Evolutionary conservation across 2,888 invertebrate genomes (phyloP).

Genomic region (Gymnosoma rotundatum): DNA sequence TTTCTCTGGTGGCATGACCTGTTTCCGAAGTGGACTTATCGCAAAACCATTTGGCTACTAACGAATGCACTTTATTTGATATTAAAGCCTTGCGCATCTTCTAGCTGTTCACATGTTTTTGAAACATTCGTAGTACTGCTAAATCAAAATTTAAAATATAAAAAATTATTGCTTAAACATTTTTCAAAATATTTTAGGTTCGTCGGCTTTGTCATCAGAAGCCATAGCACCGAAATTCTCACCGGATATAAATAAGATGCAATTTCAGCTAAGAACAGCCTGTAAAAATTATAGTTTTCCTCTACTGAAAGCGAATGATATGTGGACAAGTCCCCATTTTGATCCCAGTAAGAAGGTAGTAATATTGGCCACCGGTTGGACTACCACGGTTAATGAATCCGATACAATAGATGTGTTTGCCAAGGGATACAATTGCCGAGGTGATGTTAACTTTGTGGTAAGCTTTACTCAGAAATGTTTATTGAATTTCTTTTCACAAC

Average conservation of each 20-base stretch:
- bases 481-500: not conserved
- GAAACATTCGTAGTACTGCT: too few species aligned
- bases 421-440: slow-evolving; percentile 79
- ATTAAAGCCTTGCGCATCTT: too few species aligned
- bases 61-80: too few species aligned
- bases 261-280: slow-evolving; percentile 78
- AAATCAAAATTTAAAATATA: too few species aligned
- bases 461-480: slow-evolving; percentile 61
- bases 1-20: too few species aligned
- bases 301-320: slow-evolving; percentile 74
- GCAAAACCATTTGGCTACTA: too few species aligned
- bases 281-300: slow-evolving; percentile 77
- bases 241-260: slow-evolving; percentile 78
- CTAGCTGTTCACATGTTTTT: too few species aligned
- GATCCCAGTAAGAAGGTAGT: slow-evolving; percentile 77
- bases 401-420: slow-evolving; percentile 76
- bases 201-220: slow-evolving; percentile 76
- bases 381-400: slow-evolving; percentile 78
- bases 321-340: slow-evolving; percentile 79
- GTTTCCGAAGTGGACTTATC: too few species aligned
- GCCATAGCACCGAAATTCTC: slow-evolving; percentile 75
- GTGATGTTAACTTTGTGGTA: slow-evolving; percentile 80
- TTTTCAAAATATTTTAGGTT: slow-evolving; percentile 73
- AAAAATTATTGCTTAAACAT: too few species aligned
- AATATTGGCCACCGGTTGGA: slow-evolving; percentile 81